These are phyloP conservation scores for Baccha elongata DNA, from an alignment of 2,888 invertebrate genomes.

Conservation along the genomic window DNA sequence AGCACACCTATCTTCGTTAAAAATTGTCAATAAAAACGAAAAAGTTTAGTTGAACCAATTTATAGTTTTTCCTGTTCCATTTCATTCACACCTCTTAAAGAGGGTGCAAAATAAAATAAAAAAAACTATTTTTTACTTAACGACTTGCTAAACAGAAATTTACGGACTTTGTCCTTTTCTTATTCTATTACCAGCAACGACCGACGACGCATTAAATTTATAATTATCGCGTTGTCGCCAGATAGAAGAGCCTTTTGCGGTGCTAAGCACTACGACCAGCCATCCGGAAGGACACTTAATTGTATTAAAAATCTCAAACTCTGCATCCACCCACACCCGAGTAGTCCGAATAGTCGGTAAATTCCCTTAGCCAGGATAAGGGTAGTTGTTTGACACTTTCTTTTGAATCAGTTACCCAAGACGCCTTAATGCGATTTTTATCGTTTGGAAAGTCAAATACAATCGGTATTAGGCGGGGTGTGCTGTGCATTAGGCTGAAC, in stretches of 20 bases:
- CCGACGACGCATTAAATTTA: constrained; percentile 61
- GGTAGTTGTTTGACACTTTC: constrained; percentile 51
- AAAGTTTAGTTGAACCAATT: constrained; percentile 60
- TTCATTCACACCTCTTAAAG: constrained; percentile 34
- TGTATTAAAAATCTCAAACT: constrained; percentile 61
- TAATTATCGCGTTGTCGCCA: constrained; percentile 69
- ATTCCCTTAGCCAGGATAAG: constrained; percentile 1
- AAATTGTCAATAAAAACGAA: constrained; percentile 66
- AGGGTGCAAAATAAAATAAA: constrained; percentile 29
- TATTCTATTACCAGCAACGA: constrained; percentile 49
- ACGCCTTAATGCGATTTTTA: constrained; percentile 69
- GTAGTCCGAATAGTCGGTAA: neutral
- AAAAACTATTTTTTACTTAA: constrained; percentile 63
- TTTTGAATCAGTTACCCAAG: constrained; percentile 60
- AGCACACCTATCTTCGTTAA: constrained; percentile 27
- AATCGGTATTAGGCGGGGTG: constrained; percentile 29
- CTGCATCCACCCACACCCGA: constrained; percentile 2
- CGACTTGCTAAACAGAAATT: constrained; percentile 58
- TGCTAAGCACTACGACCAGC: neutral
- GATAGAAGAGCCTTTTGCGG: constrained; percentile 12
- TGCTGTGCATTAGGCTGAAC: neutral
- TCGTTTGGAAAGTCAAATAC: constrained; percentile 71
- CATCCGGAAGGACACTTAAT: constrained; percentile 55
- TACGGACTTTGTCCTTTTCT: constrained; percentile 30
- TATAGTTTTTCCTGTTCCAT: constrained; percentile 27